Evolutionary conservation across 2,113 vertebrate species (phyloP), one percentile per base, ranked within the genome.

Genomic region (Oryctolagus cuniculus): DNA sequence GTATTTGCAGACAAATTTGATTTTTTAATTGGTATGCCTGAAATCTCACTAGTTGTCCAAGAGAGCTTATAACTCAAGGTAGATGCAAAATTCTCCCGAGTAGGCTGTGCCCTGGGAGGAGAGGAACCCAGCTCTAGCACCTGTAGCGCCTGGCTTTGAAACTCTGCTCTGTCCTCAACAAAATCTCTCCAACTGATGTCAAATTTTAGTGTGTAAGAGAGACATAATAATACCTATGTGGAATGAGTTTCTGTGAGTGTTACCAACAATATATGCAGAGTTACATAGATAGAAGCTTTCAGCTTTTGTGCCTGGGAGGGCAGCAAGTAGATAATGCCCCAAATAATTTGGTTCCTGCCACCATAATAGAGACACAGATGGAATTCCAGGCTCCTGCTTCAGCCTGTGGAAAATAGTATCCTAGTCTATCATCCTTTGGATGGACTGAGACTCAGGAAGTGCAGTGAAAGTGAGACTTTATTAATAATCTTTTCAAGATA

Each of bases 21-120:
- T 79, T 21, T 82, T 94, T 81, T 64, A 12, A 78, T 90, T 90
- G 25, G 82, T 61, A n/a, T 81, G 49, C 22, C 70, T 95, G 58
- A 78, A 94, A 70, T 80, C 13, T 55, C 73, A 69, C 61, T 51
- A 38, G 31, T 38, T 82, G 55, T 84, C 7, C 53, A 91, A 87
- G 81, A 63, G 15, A 77, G 24, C 44, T 64, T 63, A 70, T 31
- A 64, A 77, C 8, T 70, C 34, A 38, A 27, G 51, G 38, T 9
- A 86, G n/a, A 2, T 44, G 1, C 24, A 73, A 83, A 72, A 88
- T 80, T 84, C 67, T 34, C n/a, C 31, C 3, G 22, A 77, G 12
- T 19, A 80, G 21, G 13, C 25, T 79, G n/a, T 22, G 3, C 9
- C 0, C 31, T 61, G 25, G 2, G 49, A 0, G 66, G 17, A 64